phyloP scores from a whole-genome alignment of 1,140 invertebrate species.

The Rhagoletis pomonella region DNA sequence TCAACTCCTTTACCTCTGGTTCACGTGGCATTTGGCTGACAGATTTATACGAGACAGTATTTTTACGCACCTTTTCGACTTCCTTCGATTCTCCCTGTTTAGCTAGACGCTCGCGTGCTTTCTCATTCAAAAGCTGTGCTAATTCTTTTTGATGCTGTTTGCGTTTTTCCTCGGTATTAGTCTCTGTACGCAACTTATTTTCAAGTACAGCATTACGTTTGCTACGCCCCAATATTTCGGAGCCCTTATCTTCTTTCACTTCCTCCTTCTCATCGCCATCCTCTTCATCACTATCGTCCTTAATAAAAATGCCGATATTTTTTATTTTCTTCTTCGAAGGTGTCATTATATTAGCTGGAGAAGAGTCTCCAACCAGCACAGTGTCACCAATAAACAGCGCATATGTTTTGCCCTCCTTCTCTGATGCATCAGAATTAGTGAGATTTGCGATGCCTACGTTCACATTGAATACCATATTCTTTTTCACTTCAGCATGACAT shows the following conservation, averaged over 20 bases:
- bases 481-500: constrained; percentile 86
- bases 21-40: constrained; percentile 94
- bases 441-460: constrained; percentile 95
- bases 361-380: constrained; percentile 91
- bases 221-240: constrained; percentile 84
- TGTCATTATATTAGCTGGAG: constrained; percentile 91
- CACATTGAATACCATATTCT: constrained; percentile 98
- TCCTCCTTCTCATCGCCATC: constrained; percentile 82
- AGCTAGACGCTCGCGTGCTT: constrained; percentile 92
- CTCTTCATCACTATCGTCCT: constrained; percentile 92
- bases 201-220: constrained; percentile 96
- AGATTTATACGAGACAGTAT: constrained; percentile 96
- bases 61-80: constrained; percentile 93
- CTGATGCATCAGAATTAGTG: constrained; percentile 86
- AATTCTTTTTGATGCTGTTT: constrained; percentile 98
- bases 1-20: constrained; percentile 93
- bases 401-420: constrained; percentile 92
- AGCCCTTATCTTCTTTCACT: constrained; percentile 76
- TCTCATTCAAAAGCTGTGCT: constrained; percentile 91
- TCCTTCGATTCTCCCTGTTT: constrained; percentile 90
- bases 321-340: constrained; percentile 97
- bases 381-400: constrained; percentile 98
- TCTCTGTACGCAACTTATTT: constrained; percentile 95
- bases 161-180: constrained; percentile 97
- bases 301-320: constrained; percentile 96